phyloP scores from a whole-genome alignment of 2,113 vertebrate species.

The Coracopsis vasa region DNA sequence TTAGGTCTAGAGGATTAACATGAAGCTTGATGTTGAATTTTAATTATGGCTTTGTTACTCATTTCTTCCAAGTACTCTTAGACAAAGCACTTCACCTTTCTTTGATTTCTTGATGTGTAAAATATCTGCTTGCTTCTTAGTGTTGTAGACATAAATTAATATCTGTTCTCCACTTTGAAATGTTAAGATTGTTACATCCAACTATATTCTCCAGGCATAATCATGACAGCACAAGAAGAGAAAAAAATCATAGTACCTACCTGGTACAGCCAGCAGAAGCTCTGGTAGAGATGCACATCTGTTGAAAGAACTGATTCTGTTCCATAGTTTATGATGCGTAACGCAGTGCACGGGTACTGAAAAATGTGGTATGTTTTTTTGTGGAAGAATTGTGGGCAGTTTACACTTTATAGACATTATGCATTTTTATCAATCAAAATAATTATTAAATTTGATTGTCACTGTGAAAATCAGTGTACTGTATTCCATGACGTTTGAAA shows the following conservation, averaged over 20 bases:
- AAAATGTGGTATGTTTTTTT: not conserved
- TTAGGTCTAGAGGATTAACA: conserved; percentile 46
- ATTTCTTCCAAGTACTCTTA: conserved; percentile 24
- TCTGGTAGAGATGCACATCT: not conserved
- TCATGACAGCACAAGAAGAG: not conserved
- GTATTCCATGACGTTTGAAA: not conserved
- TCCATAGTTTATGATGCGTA: not conserved
- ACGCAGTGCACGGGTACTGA: not conserved
- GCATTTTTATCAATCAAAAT: not conserved
- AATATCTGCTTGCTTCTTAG: conserved; percentile 29
- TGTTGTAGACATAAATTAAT: conserved; percentile 26
- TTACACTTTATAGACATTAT: not conserved
- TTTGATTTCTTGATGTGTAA: conserved; percentile 42
- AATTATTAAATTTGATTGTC: not conserved
- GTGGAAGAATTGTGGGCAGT: not conserved
- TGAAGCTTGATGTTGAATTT: conserved; percentile 57
- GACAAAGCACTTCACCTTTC: conserved; percentile 61
- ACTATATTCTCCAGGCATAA: not conserved
- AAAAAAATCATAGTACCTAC: not conserved
- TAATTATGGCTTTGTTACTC: conserved; percentile 52
- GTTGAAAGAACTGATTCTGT: not conserved
- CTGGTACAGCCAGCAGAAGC: not conserved
- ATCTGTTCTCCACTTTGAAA: conserved; percentile 34
- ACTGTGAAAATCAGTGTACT: not conserved
- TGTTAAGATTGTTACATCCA: not conserved